Conservation (phyloP, 2,113 vertebrate genomes). For the Thinocorus orbignyianus region DNA sequence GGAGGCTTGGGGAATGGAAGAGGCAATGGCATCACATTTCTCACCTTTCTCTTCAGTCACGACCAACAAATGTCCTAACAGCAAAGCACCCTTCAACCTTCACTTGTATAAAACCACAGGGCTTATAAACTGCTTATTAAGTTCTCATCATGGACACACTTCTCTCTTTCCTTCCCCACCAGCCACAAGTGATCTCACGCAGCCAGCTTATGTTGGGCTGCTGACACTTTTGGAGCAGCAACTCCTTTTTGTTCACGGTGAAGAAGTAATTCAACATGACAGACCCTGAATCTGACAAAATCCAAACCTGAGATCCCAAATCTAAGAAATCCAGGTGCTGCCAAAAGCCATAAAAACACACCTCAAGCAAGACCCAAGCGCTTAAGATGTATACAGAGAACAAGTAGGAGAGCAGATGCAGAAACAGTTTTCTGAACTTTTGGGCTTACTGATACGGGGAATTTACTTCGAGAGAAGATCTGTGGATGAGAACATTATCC, state of each 20-base stretch:
- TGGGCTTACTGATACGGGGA: not conserved
- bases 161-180: not conserved
- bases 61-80: not conserved
- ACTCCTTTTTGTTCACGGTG: not conserved
- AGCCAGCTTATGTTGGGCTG: not conserved
- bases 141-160: not conserved
- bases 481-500: not conserved
- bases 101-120: not conserved
- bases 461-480: not conserved
- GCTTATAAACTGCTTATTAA: conserved; percentile 3
- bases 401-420: not conserved
- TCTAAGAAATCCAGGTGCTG: not conserved
- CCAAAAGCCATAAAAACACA: not conserved
- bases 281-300: not conserved
- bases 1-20: not conserved
- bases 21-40: not conserved
- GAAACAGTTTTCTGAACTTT: not conserved
- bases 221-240: not conserved
- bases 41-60: not conserved
- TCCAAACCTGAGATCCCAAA: not conserved
- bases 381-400: not conserved
- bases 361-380: not conserved
- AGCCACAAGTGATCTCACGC: not conserved
- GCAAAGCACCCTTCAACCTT: not conserved
- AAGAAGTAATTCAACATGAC: not conserved